phyloP scores from a whole-genome alignment of 1,140 invertebrate species.

The Drosophila hydei region DNA sequence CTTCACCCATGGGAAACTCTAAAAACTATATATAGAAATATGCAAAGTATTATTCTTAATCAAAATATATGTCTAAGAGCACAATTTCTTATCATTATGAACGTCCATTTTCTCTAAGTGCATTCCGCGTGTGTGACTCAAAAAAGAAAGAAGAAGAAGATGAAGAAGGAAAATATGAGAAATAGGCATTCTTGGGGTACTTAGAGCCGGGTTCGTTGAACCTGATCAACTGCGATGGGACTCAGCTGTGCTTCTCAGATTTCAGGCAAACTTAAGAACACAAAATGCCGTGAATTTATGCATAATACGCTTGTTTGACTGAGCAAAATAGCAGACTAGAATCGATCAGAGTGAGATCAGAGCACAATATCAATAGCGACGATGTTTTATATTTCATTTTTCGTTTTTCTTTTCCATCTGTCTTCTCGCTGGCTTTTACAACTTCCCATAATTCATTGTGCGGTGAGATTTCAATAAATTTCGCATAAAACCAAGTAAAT shows the following conservation, averaged over 20 bases:
- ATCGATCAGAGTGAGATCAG: constrained; percentile 63
- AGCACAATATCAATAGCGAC: constrained; percentile 1
- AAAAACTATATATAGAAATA: neutral
- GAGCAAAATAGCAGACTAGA: constrained; percentile 38
- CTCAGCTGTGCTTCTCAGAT: constrained; percentile 13
- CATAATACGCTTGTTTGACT: constrained; percentile 58
- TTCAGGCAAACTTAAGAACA: constrained; percentile 43
- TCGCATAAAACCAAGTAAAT: constrained; percentile 68
- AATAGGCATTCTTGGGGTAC: constrained; percentile 41
- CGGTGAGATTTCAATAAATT: constrained; percentile 69
- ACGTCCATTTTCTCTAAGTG: neutral
- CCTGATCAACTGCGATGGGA: constrained; percentile 5
- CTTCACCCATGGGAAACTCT: too few relatives aligned
- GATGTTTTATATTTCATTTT: neutral
- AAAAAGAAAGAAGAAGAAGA: constrained; percentile 1
- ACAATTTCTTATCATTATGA: too few relatives aligned
- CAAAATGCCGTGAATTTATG: constrained; percentile 65
- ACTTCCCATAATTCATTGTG: constrained; percentile 48
- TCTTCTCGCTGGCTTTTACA: neutral
- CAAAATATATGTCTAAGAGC: too few relatives aligned
- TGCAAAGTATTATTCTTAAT: neutral
- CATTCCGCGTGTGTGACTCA: constrained; percentile 36
- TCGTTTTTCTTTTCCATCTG: neutral
- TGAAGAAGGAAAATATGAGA: constrained; percentile 27
- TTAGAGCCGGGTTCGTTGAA: constrained; percentile 52